Conservation (phyloP, 1,140 invertebrate species). For the Euwallacea fornicatus region DNA sequence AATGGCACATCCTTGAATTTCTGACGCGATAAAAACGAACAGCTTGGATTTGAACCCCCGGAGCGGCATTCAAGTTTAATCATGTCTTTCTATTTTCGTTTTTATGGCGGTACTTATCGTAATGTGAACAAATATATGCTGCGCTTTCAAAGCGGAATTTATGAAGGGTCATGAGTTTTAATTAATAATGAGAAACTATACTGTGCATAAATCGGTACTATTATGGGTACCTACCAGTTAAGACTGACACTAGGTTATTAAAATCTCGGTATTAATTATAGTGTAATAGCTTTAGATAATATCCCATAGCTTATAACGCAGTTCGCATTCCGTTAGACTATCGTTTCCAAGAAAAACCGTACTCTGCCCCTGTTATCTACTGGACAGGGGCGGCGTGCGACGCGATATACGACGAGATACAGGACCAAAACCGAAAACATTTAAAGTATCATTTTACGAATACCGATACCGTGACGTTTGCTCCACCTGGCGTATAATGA, state of each 20-base stretch:
- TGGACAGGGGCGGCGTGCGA: no score
- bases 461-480: conserved; percentile 17
- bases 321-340: not conserved
- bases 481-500: conserved; percentile 26
- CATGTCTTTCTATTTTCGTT: conserved; percentile 6
- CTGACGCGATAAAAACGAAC: conserved; percentile 22
- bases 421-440: conserved; percentile 11
- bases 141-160: not conserved
- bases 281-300: not conserved
- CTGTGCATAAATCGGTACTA: not conserved
- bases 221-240: conserved; percentile 1
- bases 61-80: conserved; percentile 4
- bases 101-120: not conserved
- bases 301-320: not conserved
- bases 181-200: conserved; percentile 9
- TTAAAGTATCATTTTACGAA: conserved; percentile 32
- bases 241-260: conserved; percentile 1
- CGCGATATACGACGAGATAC: no score
- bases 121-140: conserved; percentile 4
- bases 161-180: conserved; percentile 8
- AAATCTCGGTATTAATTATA: conserved; percentile 1
- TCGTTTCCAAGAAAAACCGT: not conserved
- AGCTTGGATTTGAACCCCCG: not conserved
- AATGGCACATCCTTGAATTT: conserved; percentile 23
- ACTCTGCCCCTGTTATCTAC: not conserved